Base-by-base conservation (phyloP, 2,113 vertebrate genomes). In the Gnathonemus echidnorhynchus region DNA sequence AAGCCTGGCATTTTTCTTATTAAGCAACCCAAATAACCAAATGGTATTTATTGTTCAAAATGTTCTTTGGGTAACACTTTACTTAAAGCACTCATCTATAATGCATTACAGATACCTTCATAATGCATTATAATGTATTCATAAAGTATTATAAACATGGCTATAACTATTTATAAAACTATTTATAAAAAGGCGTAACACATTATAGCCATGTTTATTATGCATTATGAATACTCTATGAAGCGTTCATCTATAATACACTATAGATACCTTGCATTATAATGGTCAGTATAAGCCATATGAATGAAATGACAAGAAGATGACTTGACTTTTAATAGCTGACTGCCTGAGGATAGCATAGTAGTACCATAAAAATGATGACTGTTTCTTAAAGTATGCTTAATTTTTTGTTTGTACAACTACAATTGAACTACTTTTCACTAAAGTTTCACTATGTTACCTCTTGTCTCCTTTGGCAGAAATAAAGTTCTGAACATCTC, bases 401-500 rank as follows among this genome's bases (percentile, higher is more conserved):
- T 6, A 17, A 35, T 39, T 35, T 39, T 39, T 77, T 39, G n/a
- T 74, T 77, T 80, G 74, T 27, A 11, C 62, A 80, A 42, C 31
- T 80, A 19, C 27, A 70, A 31, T 27, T 70, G 0, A 70, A n/a
- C 24, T 11, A 31, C 62, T 31, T 70, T 70, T 56, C 53, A 21
- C 19, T 56, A 56, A 56, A 21, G 19, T 52, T 52, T 52, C 50
- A 52, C 50, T 42, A 83, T 83, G 77, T 24, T 39, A 48, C n/a
- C 70, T 39, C 31, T 58, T 58, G 39, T 86, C 27, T 53, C 8
- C 91, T 9, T 83, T 35, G 49, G 35, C 92, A 97, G 96, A 92
- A 96, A 95, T 89, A 97, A 96, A 87, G 96, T 97, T 35, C 91
- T 97, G 92, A 94, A 94, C 90, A 95, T 97, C 92, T 96, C 96